Conservation (phyloP, 2,888 invertebrate species). For the Acanthosepion lycidas region DNA sequence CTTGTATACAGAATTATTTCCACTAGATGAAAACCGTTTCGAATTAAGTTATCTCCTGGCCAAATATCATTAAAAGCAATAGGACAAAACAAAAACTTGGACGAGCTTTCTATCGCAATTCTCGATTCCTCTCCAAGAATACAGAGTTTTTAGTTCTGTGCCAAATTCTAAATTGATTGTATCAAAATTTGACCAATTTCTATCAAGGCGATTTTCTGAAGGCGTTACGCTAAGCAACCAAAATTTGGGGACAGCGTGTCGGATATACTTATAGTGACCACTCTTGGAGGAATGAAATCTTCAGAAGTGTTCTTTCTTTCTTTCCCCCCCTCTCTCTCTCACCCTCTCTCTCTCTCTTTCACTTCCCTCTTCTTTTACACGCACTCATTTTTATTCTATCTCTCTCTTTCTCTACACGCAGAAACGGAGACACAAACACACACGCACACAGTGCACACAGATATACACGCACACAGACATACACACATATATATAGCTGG, state of each 20-base stretch:
- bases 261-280: not conserved
- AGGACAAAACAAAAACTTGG: not conserved
- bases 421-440: no score
- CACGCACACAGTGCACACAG: no score
- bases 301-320: not conserved
- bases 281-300: not conserved
- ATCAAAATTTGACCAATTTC: slow-evolving; percentile 10
- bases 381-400: no score
- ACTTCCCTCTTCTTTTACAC: not conserved
- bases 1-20: not conserved
- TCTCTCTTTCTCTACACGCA: no score
- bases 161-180: slow-evolving; percentile 33
- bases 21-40: not conserved
- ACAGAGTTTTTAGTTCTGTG: not conserved
- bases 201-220: not conserved
- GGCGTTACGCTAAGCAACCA: not conserved
- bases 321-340: not conserved
- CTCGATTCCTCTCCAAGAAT: not conserved
- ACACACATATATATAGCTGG: no score
- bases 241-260: not conserved
- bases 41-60: not conserved
- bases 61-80: slow-evolving; percentile 20
- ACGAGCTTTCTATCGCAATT: not conserved
- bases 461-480: no score
- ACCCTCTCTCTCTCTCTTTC: not conserved